Base-by-base conservation (phyloP, 2,888 invertebrate genomes). In the Hydropsyche betteni region DNA sequence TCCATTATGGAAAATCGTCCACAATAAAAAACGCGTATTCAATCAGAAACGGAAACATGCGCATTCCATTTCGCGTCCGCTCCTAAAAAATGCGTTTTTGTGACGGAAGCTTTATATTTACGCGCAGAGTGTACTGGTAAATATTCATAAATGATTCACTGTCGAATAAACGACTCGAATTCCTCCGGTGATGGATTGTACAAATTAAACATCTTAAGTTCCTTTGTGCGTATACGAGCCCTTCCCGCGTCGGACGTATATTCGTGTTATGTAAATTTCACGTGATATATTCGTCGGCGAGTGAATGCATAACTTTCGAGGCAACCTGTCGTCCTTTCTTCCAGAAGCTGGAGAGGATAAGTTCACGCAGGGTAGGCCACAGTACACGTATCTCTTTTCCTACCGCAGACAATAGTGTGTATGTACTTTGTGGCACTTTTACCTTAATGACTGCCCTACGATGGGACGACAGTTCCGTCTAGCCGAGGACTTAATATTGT, bases 231-330 rank as follows among this genome's bases (percentile, higher is more conserved):
- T 44, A 10, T 10, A 44, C 44, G 44, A 24, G 24, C 33, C 16
- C 24, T n/a, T 36, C 64, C n/a, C 5, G 6, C 12, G 4, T 3
- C 34, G 64, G 24, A 64, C 12, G 64, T 36, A 5, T 64, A 36
- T 64, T 64, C 64, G 64, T 64, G 61, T 64, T 64, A 64, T 64
- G 64, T 24, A 64, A 64, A 64, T 64, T 64, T 34, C 34, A n/a
- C 34, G 10, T 64, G n/a, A 64, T 36, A 64, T 64, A 64, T 64
- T 33, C 33, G n/a, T 5, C 8, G 34, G 64, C 33, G 8, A 64
- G 36, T 64, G 64, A 64, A 64, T 64, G 36, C 36, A 64, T 64
- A 33, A 64, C 36, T 64, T 64, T 64, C 36, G 64, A 44, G 36
- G 36, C n/a, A 64, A 34, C 34, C 34, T n/a, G 64, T 64, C 36